phyloP scores from a whole-genome alignment of 2,113 vertebrate species.

The Microcebus tavaratra region DNA sequence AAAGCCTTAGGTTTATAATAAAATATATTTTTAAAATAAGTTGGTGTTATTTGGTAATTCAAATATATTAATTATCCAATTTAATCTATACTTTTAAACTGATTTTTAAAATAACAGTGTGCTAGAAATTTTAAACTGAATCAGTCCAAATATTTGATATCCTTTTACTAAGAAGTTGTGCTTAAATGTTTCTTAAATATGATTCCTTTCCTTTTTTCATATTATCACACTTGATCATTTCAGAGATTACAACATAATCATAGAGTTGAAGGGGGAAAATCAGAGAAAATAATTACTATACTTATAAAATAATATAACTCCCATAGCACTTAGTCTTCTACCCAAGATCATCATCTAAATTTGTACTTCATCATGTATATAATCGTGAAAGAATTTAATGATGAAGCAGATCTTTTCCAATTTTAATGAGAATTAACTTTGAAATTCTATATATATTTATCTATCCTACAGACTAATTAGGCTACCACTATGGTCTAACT shows the following conservation, averaged over 20 bases:
- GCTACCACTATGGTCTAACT: constrained; percentile 37
- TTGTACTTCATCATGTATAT: not conserved
- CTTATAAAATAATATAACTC: constrained; percentile 36
- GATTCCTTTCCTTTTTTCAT: constrained; percentile 25
- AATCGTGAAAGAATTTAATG: constrained; percentile 44
- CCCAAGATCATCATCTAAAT: constrained; percentile 25
- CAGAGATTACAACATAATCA: constrained; percentile 55
- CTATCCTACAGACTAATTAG: constrained; percentile 34
- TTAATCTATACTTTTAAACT: constrained; percentile 63
- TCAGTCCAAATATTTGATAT: constrained; percentile 14
- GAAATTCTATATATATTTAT: constrained; percentile 12
- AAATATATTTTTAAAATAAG: constrained; percentile 32
- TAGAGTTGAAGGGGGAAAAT: not conserved
- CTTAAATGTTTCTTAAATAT: constrained; percentile 35
- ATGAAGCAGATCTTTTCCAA: constrained; percentile 42
- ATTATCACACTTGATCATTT: constrained; percentile 48
- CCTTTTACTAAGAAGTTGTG: not conserved
- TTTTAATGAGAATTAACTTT: constrained; percentile 38
- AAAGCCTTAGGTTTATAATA: constrained; percentile 51
- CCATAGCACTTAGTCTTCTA: constrained; percentile 27
- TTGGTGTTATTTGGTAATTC: not conserved
- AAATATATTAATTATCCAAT: constrained; percentile 48
- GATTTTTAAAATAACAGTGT: constrained; percentile 51
- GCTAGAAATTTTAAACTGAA: constrained; percentile 58
- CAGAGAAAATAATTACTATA: not conserved